Conservation (phyloP, 2,888 invertebrate species). For the Drosophila aldrichi region DNA sequence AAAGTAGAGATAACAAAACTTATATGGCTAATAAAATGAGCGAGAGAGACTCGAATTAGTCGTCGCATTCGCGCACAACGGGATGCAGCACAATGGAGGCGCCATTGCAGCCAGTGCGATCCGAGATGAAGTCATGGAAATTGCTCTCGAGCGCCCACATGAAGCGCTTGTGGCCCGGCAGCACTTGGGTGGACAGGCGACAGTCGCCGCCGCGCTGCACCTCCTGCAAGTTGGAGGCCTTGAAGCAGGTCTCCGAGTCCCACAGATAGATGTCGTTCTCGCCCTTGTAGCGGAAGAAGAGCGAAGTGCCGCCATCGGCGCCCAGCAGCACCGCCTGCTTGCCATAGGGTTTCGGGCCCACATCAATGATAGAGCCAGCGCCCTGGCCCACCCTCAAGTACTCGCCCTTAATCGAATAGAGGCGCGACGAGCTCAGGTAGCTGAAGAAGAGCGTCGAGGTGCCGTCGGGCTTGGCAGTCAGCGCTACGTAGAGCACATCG, state of each 20-base stretch:
- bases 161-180: constrained; percentile 87
- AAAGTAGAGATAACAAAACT: constrained; percentile 36
- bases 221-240: constrained; percentile 86
- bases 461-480: constrained; percentile 86
- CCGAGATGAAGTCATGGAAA: constrained; percentile 88
- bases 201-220: constrained; percentile 88
- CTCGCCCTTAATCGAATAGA: constrained; percentile 87
- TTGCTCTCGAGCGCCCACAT: constrained; percentile 89
- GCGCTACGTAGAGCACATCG: constrained; percentile 88
- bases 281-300: constrained; percentile 88
- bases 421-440: constrained; percentile 87
- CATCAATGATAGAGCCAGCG: constrained; percentile 87
- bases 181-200: constrained; percentile 87
- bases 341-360: constrained; percentile 86
- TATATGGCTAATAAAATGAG: constrained; percentile 28
- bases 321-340: constrained; percentile 87
- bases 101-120: constrained; percentile 88
- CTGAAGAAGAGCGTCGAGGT: constrained; percentile 87
- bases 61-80: constrained; percentile 86
- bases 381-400: constrained; percentile 87
- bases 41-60: constrained; percentile 42
- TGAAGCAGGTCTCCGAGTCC: constrained; percentile 88
- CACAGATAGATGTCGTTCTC: constrained; percentile 88
- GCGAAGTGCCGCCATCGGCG: constrained; percentile 87
- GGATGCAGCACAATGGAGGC: constrained; percentile 88